Evolutionary conservation across 2,888 invertebrate species (phyloP), one percentile per base, ranked within the genome.

Genomic region (Diarsia dahlii): DNA sequence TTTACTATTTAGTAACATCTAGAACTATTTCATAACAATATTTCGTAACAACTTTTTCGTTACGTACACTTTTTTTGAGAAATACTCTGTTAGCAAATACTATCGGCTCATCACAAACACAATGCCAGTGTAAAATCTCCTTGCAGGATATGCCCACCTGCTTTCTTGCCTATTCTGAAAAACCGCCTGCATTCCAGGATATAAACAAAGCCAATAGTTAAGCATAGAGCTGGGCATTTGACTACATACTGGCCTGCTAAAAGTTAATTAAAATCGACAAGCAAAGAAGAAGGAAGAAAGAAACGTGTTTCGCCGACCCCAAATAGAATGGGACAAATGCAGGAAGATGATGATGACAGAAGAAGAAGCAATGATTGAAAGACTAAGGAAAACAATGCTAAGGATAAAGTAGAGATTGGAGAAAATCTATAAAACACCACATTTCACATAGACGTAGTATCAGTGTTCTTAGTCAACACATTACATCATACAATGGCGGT

Each of bases 401-500:
- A 68, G n/a, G 48, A 50, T 20, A 58, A 63, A 23, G 15, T 6
- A 50, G 63, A 66, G 15, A 48, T 48, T 48, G 13, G 0, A 68
- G 54, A 69, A 64, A 46, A 62, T 28, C 28, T 18, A 12, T n/a
- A 71, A 72, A 78, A 66, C 62, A 72, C 60, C 46, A 68, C 23
- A 60, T 56, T 78, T 23, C n/a, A 52, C 15, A 60, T 12, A 65
- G 46, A 23, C 46, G 56, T 48, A 66, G 67, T 84, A 75, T 71
- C 71, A 65, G 45, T 48, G 63, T 58, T 74, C 65, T 64, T 58
- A 83, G 71, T 80, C 60, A 83, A 79, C 54, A 80, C 50, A 75
- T 87, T 79, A 77, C 70, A 85, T 81, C 77, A 84, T 75, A 70
- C 68, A 75, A n/a, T 45, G 60, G 46, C 18, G 77, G 34, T 39